Evolutionary conservation across 2,113 vertebrate species (phyloP), one percentile per base, ranked within the genome.

Genomic region (Macrotus californicus): DNA sequence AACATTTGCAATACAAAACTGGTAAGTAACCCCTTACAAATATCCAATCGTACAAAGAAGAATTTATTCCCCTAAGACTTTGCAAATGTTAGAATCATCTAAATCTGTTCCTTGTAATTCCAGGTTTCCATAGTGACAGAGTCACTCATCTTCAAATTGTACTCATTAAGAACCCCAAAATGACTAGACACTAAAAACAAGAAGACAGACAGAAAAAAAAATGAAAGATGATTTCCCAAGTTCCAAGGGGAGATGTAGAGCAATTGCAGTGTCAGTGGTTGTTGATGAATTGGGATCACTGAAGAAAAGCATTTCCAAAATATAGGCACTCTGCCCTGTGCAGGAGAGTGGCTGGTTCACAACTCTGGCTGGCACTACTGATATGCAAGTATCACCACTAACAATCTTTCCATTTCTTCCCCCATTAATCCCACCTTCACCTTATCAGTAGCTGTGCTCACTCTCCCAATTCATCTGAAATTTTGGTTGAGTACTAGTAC

Each of bases 1-100:
- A 91, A 13, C 15, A 83, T 76, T 91, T 88, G 24, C 64, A 79
- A 59, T n/a, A 50, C 19, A 50, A 96, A 96, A 88, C 5, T 80
- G 54, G n/a, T 39, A 46, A 43, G 21, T 61, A 52, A 69, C 43
- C 13, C 8, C 31, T 8, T 29, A 36, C 36, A 73, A 9, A 69
- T 39, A 21, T 48, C 52, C 39, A 79, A 36, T 91, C 50, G 52
- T 56, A 69, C 10, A 36, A 87, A 85, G 13, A 72, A 31, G 22
- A 95, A 64, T 56, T 67, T 80, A 41, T 72, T 64, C 22, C 59
- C 52, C 22, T 41, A 87, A 83, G 46, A 67, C 22, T 87, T 87
- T 83, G 81, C 72, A 93, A 95, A 79, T 91, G 87, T 39, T 90
- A 50, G 10, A 34, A 76, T 92, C 21, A 56, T 15, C 34, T 72